Percentiles rank a stretch among this genome's conserved stretches.
Evolutionary conservation across 2,797 vertebrate species (phyloP).

Genomic region (Coracias cyanogaster): DNA sequence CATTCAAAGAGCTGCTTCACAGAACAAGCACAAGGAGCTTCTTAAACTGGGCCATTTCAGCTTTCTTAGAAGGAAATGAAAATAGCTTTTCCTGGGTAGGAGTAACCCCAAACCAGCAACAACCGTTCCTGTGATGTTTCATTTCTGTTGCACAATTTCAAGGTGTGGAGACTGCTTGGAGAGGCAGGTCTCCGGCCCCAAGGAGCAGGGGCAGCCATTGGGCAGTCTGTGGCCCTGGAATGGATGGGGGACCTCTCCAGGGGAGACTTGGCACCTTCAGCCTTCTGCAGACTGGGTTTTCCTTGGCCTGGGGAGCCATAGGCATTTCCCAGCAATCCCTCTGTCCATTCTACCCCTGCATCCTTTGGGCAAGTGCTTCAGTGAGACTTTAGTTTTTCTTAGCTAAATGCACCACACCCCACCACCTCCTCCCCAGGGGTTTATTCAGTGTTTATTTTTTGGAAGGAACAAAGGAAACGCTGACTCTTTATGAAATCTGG

Average conservation of each 20-base stretch:
- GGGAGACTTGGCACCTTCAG: conserved; percentile 68
- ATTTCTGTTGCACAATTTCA: neutral
- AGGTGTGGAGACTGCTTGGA: neutral
- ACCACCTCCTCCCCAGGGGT: neutral
- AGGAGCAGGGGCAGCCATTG: conserved; percentile 51
- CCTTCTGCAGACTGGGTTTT: conserved; percentile 74
- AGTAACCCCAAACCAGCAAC: neutral
- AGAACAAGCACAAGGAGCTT: neutral
- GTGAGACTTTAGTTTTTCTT: neutral
- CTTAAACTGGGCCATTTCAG: neutral
- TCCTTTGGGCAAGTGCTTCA: conserved; percentile 59
- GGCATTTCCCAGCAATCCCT: conserved; percentile 58
- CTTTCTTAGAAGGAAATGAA: neutral
- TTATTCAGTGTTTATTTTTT: neutral
- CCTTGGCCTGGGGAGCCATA: conserved; percentile 69
- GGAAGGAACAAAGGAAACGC: neutral
- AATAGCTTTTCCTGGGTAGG: neutral
- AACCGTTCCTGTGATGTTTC: neutral
- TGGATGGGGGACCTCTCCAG: conserved; percentile 72
- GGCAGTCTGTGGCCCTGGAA: conserved; percentile 32
- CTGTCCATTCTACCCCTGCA: conserved; percentile 44
- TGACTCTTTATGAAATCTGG: neutral
- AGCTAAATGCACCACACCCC: conserved; percentile 28
- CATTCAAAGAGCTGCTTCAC: neutral
- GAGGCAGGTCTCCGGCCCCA: conserved; percentile 47